Conservation (phyloP, 2,888 invertebrate species). For the Bruchidius siliquastri region DNA sequence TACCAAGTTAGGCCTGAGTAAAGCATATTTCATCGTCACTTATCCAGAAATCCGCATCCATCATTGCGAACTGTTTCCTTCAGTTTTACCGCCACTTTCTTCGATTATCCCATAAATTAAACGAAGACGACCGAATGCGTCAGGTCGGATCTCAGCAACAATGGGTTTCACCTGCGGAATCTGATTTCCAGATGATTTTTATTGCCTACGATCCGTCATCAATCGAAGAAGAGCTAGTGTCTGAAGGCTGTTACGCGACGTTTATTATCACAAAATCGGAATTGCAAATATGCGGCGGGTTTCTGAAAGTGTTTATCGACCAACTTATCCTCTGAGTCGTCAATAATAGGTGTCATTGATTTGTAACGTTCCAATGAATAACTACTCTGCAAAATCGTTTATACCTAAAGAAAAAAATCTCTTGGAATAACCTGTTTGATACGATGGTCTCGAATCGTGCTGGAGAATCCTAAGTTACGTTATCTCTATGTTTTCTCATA, state of each 20-base stretch:
- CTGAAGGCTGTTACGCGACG: neutral
- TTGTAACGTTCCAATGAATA: neutral
- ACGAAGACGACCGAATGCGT: neutral
- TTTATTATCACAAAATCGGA: neutral
- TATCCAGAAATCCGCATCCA: neutral
- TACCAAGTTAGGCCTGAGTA: neutral
- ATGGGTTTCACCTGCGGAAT: neutral
- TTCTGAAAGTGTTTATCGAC: neutral
- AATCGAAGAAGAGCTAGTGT: neutral
- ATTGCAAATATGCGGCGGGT: neutral
- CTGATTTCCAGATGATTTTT: neutral
- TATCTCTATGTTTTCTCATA: too few species aligned
- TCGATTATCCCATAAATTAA: neutral
- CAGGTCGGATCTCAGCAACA: neutral
- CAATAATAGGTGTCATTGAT: neutral
- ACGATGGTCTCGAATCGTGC: too few species aligned
- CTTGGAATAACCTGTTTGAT: too few species aligned
- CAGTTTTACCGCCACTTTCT: neutral
- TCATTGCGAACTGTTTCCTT: neutral
- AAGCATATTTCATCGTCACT: neutral
- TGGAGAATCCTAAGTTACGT: too few species aligned
- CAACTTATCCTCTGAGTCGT: neutral
- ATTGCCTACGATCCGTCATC: neutral
- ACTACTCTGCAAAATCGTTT: neutral
- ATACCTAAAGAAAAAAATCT: too few species aligned